A percentile compares a stretch with the other conserved stretches of the same genome.
Evolutionary conservation across 2,888 invertebrate species (phyloP).

Genomic region (Microdon myrmicae): DNA sequence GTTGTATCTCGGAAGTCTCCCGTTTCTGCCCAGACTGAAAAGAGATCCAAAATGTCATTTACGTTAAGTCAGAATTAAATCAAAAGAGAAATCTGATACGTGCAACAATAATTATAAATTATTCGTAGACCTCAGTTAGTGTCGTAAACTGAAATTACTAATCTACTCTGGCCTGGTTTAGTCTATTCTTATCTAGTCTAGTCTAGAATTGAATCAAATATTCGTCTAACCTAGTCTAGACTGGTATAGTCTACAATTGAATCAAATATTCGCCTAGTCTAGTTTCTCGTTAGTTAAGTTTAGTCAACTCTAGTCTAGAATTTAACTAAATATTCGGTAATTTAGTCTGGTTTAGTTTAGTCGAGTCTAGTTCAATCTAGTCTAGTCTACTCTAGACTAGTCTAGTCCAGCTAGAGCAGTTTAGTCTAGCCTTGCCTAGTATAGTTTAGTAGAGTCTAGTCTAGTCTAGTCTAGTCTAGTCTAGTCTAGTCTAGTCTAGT

Average conservation of each 20-base stretch:
- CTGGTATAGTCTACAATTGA: not conserved
- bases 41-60: constrained; percentile 53
- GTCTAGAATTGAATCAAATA: constrained; percentile 11
- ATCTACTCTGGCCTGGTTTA: not conserved
- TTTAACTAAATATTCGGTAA: too few species aligned
- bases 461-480: too few species aligned
- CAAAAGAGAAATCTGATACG: not conserved
- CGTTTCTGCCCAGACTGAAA: constrained; percentile 90
- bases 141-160: too few species aligned
- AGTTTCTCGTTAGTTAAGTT: not conserved
- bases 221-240: not conserved
- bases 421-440: not conserved
- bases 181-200: constrained; percentile 1
- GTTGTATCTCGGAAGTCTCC: constrained; percentile 87
- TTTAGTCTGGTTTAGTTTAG: too few species aligned
- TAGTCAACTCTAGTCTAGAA: constrained; percentile 27
- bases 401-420: not conserved
- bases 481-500: not conserved
- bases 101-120: not conserved
- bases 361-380: too few species aligned
- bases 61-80: not conserved
- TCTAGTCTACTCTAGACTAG: too few species aligned
- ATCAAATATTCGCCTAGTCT: too few species aligned
- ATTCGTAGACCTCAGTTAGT: not conserved
- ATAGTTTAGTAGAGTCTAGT: not conserved